Evolutionary conservation across 1,140 invertebrate species (phyloP).

Genomic region (Battus philenor): DNA sequence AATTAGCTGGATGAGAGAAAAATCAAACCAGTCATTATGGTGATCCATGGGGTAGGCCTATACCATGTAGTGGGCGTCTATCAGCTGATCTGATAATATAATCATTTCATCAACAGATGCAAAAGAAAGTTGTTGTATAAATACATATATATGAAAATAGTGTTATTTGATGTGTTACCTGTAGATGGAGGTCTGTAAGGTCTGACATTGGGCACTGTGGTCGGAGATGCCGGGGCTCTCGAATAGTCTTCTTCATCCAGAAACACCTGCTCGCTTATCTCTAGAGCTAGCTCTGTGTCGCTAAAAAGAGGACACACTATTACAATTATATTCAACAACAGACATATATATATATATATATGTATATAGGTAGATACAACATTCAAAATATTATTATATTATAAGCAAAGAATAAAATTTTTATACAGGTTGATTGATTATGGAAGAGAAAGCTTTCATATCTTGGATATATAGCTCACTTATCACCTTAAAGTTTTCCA

Average conservation of each 20-base stretch:
- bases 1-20: neutral
- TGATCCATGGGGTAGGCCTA: neutral
- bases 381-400: too few relatives aligned
- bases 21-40: neutral
- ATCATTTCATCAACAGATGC: neutral
- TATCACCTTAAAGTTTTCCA: too few relatives aligned
- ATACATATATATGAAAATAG: too few relatives aligned
- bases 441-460: too few relatives aligned
- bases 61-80: neutral
- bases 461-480: too few relatives aligned
- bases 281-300: constrained; percentile 77
- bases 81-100: neutral
- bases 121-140: too few relatives aligned
- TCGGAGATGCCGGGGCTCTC: constrained; percentile 77
- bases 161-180: constrained; percentile 64
- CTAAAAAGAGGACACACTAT: constrained; percentile 43
- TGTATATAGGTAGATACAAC: too few relatives aligned
- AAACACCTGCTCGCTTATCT: constrained; percentile 76
- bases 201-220: constrained; percentile 80
- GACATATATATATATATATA: too few relatives aligned
- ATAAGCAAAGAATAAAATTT: too few relatives aligned
- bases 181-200: constrained; percentile 81
- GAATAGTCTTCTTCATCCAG: constrained; percentile 78
- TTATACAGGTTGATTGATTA: too few relatives aligned
- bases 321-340: neutral